A percentile compares a stretch with the other conserved stretches of the same genome.
phyloP scores from a whole-genome alignment of 1,140 invertebrate species.

The Heliconius nattereri region DNA sequence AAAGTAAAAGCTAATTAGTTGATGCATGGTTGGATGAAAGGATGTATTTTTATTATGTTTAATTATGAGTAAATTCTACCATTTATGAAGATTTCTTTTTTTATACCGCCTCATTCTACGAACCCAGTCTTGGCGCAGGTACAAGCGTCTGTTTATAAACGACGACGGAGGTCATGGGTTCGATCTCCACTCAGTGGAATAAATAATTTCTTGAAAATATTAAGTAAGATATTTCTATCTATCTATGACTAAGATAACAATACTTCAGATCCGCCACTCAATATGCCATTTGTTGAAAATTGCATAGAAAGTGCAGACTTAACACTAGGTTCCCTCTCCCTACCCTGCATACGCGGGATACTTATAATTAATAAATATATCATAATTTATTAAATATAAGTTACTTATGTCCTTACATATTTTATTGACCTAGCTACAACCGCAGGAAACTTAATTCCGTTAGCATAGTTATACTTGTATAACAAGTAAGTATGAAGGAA shows the following conservation, averaged over 20 bases:
- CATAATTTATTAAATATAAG: neutral
- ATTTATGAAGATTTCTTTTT: neutral
- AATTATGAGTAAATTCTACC: neutral
- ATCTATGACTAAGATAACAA: too few relatives aligned
- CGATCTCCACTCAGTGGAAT: too few relatives aligned
- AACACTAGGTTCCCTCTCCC: too few relatives aligned
- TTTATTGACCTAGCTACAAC: slow-evolving; percentile 43
- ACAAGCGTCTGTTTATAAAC: too few relatives aligned
- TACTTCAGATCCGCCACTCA: too few relatives aligned
- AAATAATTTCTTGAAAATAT: too few relatives aligned
- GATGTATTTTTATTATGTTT: neutral
- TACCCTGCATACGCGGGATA: too few relatives aligned
- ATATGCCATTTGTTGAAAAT: too few relatives aligned
- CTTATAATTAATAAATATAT: neutral
- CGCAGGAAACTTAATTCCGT: slow-evolving; percentile 31
- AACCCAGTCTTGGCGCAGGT: too few relatives aligned
- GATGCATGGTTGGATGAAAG: neutral
- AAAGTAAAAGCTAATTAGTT: slow-evolving; percentile 6
- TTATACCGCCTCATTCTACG: neutral
- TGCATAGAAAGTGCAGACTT: too few relatives aligned
- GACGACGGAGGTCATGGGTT: too few relatives aligned
- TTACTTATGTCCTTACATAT: slow-evolving; percentile 28
- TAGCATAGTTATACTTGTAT: neutral
- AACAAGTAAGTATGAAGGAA: slow-evolving; percentile 4
- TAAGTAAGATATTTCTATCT: too few relatives aligned